These are phyloP conservation scores for Macrosoma leucophasiata DNA, from an alignment of 2,888 invertebrate genomes.

Conservation along the genomic window DNA sequence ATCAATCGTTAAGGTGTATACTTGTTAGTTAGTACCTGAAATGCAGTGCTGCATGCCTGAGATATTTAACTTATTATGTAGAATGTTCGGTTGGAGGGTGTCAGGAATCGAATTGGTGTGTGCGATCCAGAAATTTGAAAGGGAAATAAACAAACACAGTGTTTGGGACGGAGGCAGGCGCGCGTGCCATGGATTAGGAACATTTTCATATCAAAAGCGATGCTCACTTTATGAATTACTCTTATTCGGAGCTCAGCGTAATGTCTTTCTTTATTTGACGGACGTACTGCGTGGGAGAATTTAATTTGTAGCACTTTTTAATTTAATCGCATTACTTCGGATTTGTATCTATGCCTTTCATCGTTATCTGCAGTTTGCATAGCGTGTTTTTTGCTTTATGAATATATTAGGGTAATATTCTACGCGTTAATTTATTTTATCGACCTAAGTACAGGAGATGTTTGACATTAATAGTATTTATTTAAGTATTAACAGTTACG, in stretches of 20 bases:
- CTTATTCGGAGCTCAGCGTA: conserved; percentile 51
- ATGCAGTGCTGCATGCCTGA: too few relatives aligned
- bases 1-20: too few relatives aligned
- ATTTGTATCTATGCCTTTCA: conserved; percentile 44
- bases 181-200: conserved; percentile 69
- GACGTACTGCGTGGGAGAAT: conserved; percentile 66
- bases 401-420: too few relatives aligned
- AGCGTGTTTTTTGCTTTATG: conserved; percentile 17
- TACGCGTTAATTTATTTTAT: too few relatives aligned
- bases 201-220: conserved; percentile 72
- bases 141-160: conserved; percentile 56
- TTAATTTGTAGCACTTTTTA: conserved; percentile 68
- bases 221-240: conserved; percentile 68
- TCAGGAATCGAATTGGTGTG: too few relatives aligned
- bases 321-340: conserved; percentile 30
- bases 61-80: too few relatives aligned
- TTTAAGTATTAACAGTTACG: too few relatives aligned
- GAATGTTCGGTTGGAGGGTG: too few relatives aligned
- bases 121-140: too few relatives aligned
- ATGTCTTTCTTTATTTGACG: conserved; percentile 62
- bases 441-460: too few relatives aligned
- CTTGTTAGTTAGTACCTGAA: too few relatives aligned
- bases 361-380: conserved; percentile 47
- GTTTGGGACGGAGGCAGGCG: conserved; percentile 38
- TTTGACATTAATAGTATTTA: too few relatives aligned